Evolutionary conservation across 1,140 invertebrate species (phyloP).

Genomic region (Theocolax elegans): DNA sequence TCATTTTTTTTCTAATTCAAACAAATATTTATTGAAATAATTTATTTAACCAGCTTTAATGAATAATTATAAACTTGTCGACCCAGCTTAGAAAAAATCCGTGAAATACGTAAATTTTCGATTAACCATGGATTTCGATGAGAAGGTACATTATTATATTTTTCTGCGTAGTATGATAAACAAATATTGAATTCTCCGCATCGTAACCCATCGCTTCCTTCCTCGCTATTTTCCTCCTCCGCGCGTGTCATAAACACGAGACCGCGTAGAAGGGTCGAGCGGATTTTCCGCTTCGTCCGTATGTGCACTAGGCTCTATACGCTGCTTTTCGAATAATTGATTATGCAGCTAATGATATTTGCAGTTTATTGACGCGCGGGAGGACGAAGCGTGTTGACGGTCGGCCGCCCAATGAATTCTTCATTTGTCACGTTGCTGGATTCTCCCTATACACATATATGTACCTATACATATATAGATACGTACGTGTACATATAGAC

Average conservation of each 20-base stretch:
- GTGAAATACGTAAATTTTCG: too few relatives aligned
- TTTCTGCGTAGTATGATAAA: too few relatives aligned
- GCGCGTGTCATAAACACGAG: background rate
- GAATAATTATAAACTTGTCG: too few relatives aligned
- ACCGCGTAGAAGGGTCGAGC: background rate
- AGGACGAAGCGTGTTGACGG: background rate
- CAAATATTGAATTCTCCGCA: background rate
- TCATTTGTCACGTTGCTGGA: slow-evolving; percentile 7
- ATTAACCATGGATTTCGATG: too few relatives aligned
- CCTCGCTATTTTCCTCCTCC: background rate
- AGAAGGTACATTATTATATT: too few relatives aligned
- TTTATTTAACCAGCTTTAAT: too few relatives aligned
- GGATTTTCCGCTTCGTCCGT: slow-evolving; percentile 18
- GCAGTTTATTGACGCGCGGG: slow-evolving; percentile 9
- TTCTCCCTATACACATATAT: background rate
- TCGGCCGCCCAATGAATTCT: slow-evolving; percentile 8
- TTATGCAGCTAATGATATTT: slow-evolving; percentile 32
- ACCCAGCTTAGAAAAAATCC: too few relatives aligned
- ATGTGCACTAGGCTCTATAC: background rate
- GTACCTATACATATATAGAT: background rate
- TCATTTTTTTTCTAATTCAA: background rate
- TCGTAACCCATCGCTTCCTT: background rate
- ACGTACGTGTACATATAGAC: too few relatives aligned
- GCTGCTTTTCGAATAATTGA: slow-evolving; percentile 36
- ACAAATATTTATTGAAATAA: background rate